Conservation (phyloP, 2,113 vertebrate genomes). For the Neofelis nebulosa region DNA sequence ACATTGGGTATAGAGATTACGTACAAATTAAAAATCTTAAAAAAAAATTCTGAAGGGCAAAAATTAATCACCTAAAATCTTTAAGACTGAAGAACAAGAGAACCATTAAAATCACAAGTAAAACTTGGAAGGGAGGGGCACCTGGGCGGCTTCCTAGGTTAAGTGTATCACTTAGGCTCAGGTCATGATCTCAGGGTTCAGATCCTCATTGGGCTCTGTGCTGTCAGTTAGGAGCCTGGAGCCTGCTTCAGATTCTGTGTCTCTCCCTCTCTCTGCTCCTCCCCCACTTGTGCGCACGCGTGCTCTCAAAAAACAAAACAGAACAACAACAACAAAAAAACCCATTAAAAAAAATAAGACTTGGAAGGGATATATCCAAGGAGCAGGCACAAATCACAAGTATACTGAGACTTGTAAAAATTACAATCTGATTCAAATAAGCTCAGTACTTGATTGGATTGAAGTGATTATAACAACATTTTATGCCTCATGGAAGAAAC, state of each 20-base stretch:
- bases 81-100: background rate
- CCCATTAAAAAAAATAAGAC: too few relatives aligned
- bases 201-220: too few relatives aligned
- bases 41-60: background rate
- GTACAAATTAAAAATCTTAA: background rate
- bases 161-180: too few relatives aligned
- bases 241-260: too few relatives aligned
- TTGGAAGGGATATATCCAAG: background rate
- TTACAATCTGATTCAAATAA: background rate
- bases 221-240: too few relatives aligned
- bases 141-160: too few relatives aligned
- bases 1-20: background rate
- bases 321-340: too few relatives aligned
- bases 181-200: too few relatives aligned
- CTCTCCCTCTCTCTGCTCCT: too few relatives aligned
- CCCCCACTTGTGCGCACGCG: too few relatives aligned
- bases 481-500: background rate
- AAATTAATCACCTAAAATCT: background rate
- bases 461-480: background rate
- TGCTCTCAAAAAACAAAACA: too few relatives aligned
- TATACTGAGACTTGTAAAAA: background rate
- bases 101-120: background rate
- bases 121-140: background rate
- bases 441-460: background rate
- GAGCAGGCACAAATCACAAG: background rate